Evolutionary conservation across 2,113 vertebrate species (phyloP).

Genomic region (Bombycilla garrulus): DNA sequence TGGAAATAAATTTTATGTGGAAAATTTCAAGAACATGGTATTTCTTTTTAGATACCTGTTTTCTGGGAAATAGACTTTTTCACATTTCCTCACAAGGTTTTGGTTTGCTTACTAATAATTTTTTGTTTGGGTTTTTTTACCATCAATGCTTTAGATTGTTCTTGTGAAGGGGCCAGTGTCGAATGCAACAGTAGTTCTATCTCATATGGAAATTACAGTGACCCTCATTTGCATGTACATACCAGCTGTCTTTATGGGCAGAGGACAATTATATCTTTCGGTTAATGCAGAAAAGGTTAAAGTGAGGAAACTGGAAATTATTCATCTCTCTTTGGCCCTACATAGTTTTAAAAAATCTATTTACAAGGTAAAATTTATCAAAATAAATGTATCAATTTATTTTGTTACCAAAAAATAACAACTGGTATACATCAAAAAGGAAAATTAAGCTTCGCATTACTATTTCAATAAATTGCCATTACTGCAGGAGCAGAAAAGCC

Average conservation of each 20-base stretch:
- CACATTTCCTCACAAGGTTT: background rate
- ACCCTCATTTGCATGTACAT: conserved; percentile 38
- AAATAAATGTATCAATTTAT: too few relatives aligned
- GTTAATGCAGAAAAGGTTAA: conserved; percentile 5
- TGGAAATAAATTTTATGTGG: background rate
- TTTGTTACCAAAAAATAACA: too few relatives aligned
- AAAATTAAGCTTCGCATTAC: background rate
- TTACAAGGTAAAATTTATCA: background rate
- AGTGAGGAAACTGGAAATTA: background rate
- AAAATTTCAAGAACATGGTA: background rate
- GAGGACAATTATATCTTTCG: conserved; percentile 47
- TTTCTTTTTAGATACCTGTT: background rate
- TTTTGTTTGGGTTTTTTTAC: background rate
- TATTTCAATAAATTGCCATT: background rate
- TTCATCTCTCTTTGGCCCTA: background rate
- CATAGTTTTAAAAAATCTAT: background rate
- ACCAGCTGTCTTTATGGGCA: conserved; percentile 33
- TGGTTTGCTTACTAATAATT: background rate
- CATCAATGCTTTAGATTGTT: background rate
- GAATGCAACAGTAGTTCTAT: background rate
- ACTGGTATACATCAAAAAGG: background rate
- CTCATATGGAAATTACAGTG: conserved; percentile 21
- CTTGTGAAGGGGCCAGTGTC: background rate
- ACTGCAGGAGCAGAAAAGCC: background rate
- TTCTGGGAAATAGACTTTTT: background rate